These are phyloP conservation scores for Protosalanx chinensis DNA, from an alignment of 2,797 vertebrate species.

Conservation along the genomic window DNA sequence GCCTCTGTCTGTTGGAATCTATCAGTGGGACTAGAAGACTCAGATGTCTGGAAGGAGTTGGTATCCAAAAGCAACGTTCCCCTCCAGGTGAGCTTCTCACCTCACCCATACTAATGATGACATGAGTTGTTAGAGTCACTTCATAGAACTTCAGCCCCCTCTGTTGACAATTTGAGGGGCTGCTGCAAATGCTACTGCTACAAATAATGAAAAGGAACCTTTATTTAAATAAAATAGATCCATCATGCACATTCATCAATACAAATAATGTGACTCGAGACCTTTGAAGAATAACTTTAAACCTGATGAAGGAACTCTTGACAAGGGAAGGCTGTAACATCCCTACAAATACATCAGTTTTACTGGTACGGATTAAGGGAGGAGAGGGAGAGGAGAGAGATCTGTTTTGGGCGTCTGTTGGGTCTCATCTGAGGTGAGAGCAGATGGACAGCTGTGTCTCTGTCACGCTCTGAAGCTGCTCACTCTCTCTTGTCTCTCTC, in stretches of 20 bases:
- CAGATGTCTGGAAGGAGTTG: slow-evolving; percentile 27
- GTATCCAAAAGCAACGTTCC: slow-evolving; percentile 37
- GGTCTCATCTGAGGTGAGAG: slow-evolving; percentile 3
- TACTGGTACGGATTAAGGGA: too few relatives aligned
- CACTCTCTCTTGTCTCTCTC: too few relatives aligned
- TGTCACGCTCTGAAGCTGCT: slow-evolving; percentile 9
- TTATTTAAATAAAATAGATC: too few relatives aligned
- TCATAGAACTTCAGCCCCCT: slow-evolving; percentile 42
- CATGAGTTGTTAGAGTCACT: background rate
- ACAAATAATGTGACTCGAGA: too few relatives aligned
- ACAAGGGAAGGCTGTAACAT: too few relatives aligned
- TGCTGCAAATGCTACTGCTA: background rate
- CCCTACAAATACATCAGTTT: too few relatives aligned
- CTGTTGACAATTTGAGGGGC: slow-evolving; percentile 28
- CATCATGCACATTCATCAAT: too few relatives aligned
- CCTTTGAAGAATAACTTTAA: too few relatives aligned
- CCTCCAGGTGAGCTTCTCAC: slow-evolving; percentile 32
- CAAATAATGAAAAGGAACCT: too few relatives aligned
- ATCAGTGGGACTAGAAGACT: background rate
- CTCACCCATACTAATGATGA: slow-evolving; percentile 40
- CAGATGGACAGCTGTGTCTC: slow-evolving; percentile 9
- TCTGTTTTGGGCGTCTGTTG: background rate
- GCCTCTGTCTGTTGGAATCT: slow-evolving; percentile 11
- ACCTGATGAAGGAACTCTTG: too few relatives aligned
- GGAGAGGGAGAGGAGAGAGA: too few relatives aligned